Evolutionary conservation across 23 tunicate species (phyloP).

Genomic region (Diplosoma virens): DNA sequence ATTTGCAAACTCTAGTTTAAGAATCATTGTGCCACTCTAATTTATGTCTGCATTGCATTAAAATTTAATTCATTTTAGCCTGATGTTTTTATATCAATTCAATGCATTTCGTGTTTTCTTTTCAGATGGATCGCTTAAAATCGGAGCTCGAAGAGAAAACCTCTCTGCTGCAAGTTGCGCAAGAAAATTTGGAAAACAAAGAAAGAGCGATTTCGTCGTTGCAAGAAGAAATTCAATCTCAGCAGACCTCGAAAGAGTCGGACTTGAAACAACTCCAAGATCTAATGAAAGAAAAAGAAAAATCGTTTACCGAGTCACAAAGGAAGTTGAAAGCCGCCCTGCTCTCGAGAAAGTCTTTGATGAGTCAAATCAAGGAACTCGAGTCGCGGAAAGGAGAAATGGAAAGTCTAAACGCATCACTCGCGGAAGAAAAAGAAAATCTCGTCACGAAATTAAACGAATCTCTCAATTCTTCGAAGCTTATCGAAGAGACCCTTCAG

Average conservation of each 20-base stretch:
- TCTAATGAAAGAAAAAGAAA: constrained; percentile 15
- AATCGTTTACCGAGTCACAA: constrained; percentile 47
- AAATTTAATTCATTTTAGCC: too few species aligned
- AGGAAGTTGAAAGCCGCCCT: constrained; percentile 77
- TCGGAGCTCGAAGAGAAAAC: background rate
- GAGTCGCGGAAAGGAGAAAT: constrained; percentile 19
- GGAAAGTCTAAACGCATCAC: constrained; percentile 28
- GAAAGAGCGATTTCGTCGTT: constrained; percentile 9
- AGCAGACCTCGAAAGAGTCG: background rate
- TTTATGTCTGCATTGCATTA: too few species aligned
- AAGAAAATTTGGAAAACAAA: too few species aligned
- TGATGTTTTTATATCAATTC: background rate
- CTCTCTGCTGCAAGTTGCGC: background rate
- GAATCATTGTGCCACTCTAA: too few species aligned
- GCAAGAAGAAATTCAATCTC: constrained; percentile 13
- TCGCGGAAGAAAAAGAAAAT: constrained; percentile 3
- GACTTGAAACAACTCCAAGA: too few species aligned
- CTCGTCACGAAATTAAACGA: background rate
- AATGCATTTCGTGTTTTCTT: constrained; percentile 10
- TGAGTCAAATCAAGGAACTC: constrained; percentile 49
- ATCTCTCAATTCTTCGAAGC: constrained; percentile 11
- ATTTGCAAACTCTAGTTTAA: too few species aligned
- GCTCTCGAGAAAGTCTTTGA: constrained; percentile 60
- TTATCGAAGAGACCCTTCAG: background rate
- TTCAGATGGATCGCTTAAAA: background rate